Evolutionary conservation across 2,113 vertebrate genomes (phyloP).

Genomic region (Aix galericulata): DNA sequence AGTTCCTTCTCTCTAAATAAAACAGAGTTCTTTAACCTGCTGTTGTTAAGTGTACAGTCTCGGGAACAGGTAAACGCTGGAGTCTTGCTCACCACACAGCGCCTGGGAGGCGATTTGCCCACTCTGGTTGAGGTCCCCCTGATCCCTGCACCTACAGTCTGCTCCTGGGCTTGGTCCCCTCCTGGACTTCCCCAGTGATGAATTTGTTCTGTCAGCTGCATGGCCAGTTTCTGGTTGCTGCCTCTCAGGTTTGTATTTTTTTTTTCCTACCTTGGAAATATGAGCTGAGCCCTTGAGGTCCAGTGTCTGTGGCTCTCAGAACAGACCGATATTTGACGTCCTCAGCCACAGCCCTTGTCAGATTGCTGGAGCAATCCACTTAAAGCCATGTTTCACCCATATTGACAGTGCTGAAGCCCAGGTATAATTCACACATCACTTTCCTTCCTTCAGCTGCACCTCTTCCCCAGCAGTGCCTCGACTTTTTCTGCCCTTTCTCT

Average conservation of each 20-base stretch:
- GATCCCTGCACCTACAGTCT: not conserved
- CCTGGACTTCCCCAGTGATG: not conserved
- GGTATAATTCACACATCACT: not conserved
- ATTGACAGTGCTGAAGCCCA: not conserved
- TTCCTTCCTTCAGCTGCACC: not conserved
- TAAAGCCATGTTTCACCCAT: not conserved
- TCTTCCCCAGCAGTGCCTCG: not conserved
- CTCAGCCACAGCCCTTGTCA: not conserved
- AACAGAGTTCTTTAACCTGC: conserved; percentile 25
- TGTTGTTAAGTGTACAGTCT: not conserved
- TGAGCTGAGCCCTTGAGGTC: not conserved
- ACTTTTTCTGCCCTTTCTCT: not conserved
- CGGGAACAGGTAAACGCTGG: not conserved
- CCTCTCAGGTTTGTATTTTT: not conserved
- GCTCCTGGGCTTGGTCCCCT: not conserved
- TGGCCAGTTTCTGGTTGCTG: not conserved
- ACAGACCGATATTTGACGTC: not conserved
- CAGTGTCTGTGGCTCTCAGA: not conserved
- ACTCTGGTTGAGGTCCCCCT: not conserved
- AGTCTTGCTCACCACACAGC: not conserved
- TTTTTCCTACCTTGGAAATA: not conserved
- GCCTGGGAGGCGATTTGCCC: not conserved
- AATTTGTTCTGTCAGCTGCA: not conserved
- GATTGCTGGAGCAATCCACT: not conserved
- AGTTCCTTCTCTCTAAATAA: conserved; percentile 38